A percentile compares a stretch with the other conserved stretches of the same genome.
Evolutionary conservation across 2,113 vertebrate genomes (phyloP).

Genomic region (Thermophis baileyi): DNA sequence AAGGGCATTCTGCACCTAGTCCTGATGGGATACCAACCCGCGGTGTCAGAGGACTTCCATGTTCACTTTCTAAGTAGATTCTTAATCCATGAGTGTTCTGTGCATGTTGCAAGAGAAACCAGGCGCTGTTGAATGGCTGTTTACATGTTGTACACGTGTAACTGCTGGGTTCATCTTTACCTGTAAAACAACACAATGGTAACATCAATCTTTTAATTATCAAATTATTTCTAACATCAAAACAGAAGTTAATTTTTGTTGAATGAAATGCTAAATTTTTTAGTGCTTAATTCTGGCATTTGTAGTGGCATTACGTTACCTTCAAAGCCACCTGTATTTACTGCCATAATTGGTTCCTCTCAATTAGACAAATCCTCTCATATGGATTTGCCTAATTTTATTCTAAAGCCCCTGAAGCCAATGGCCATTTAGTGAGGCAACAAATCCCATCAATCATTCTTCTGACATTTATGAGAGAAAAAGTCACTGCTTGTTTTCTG

Average conservation of each 20-base stretch:
- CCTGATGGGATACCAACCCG: conserved; percentile 95
- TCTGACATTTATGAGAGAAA: background rate
- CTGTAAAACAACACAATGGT: conserved; percentile 83
- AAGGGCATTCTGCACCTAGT: conserved; percentile 92
- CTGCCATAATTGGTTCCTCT: background rate
- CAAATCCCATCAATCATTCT: background rate
- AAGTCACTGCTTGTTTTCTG: background rate
- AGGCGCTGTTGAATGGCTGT: conserved; percentile 98
- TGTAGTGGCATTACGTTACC: background rate
- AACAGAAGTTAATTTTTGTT: background rate
- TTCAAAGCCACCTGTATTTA: background rate
- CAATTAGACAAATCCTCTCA: background rate
- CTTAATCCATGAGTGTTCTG: conserved; percentile 99
- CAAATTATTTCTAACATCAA: background rate
- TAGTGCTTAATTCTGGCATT: too few relatives aligned
- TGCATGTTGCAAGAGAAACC: conserved; percentile 99
- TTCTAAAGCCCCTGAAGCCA: background rate
- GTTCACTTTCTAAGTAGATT: conserved; percentile 99
- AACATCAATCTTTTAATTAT: conserved; percentile 67
- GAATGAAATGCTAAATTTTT: background rate
- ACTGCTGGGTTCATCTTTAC: conserved; percentile 99
- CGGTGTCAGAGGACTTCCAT: conserved; percentile 96
- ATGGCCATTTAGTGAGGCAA: background rate
- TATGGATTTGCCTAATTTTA: background rate
- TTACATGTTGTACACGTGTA: conserved; percentile 99